phyloP scores from a whole-genome alignment of 2,797 vertebrate genomes.

The Loriculus beryllinus region DNA sequence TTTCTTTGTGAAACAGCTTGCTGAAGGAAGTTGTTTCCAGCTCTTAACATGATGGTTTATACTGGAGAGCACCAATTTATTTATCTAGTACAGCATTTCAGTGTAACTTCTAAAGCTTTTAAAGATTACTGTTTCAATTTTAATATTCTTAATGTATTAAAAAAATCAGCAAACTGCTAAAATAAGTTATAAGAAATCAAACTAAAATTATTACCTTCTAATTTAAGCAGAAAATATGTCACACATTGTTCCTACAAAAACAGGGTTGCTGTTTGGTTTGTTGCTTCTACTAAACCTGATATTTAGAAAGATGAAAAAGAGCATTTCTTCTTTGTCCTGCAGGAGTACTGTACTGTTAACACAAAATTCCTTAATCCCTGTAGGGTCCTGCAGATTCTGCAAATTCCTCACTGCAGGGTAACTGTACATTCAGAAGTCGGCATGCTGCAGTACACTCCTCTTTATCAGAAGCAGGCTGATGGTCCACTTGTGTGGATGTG shows the following conservation, averaged over 20 bases:
- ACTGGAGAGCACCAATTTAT: not conserved
- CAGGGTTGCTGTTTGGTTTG: not conserved
- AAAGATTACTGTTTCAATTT: not conserved
- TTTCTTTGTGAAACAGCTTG: not conserved
- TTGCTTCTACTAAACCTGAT: not conserved
- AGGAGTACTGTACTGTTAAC: not conserved
- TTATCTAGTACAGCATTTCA: not conserved
- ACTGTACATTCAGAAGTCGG: not conserved
- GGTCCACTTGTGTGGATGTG: not conserved
- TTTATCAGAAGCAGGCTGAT: constrained; percentile 18
- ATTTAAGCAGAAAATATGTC: not conserved
- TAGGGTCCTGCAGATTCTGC: constrained; percentile 58
- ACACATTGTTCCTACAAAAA: not conserved
- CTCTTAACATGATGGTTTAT: not conserved
- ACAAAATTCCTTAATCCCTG: constrained; percentile 31
- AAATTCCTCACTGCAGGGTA: constrained; percentile 51
- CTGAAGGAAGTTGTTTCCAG: not conserved
- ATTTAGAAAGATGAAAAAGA: constrained; percentile 1
- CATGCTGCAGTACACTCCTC: not conserved
- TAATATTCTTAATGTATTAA: not conserved
- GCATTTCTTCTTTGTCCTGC: not conserved
- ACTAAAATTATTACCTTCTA: not conserved
- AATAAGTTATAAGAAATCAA: not conserved
- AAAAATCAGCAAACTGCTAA: not conserved
- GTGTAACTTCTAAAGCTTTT: not conserved